phyloP scores from a whole-genome alignment of 2,888 invertebrate species.

The Leucoma salicis region DNA sequence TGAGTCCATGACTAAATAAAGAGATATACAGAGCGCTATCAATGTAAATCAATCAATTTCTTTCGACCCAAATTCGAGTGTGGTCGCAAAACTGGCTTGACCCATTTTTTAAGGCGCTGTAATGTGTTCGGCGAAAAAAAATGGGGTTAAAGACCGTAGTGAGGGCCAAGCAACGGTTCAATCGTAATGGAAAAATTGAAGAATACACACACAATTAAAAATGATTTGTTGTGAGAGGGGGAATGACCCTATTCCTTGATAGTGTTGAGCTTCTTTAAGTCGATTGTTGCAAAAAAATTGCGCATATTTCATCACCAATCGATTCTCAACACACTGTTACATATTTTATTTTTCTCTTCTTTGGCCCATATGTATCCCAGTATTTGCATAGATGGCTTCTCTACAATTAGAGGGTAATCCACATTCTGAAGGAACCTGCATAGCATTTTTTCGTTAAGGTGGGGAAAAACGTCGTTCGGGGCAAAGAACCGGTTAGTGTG shows the following conservation, averaged over 20 bases:
- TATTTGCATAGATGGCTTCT: too few relatives aligned
- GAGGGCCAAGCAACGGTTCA: conserved; percentile 52
- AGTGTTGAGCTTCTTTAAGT: conserved; percentile 46
- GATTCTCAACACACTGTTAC: not conserved
- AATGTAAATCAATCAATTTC: conserved; percentile 55
- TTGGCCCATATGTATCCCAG: too few relatives aligned
- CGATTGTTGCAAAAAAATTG: conserved; percentile 16
- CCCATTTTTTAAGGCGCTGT: conserved; percentile 65
- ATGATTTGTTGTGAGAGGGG: conserved; percentile 74
- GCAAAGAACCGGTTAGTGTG: too few relatives aligned
- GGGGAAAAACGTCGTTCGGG: too few relatives aligned
- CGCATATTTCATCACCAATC: not conserved
- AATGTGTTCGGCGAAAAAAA: conserved; percentile 47
- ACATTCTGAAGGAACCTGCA: too few relatives aligned
- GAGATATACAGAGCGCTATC: conserved; percentile 14
- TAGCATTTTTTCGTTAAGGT: too few relatives aligned
- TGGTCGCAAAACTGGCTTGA: conserved; percentile 52
- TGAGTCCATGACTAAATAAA: conserved; percentile 28
- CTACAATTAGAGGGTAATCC: too few relatives aligned
- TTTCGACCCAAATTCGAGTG: conserved; percentile 60
- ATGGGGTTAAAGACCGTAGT: conserved; percentile 51
- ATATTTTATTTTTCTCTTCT: too few relatives aligned
- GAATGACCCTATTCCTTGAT: conserved; percentile 69
- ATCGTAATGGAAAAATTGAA: conserved; percentile 68
- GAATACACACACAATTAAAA: conserved; percentile 77